These are phyloP conservation scores for Agapostemon virescens DNA, from an alignment of 2,888 invertebrate species.

Conservation along the genomic window DNA sequence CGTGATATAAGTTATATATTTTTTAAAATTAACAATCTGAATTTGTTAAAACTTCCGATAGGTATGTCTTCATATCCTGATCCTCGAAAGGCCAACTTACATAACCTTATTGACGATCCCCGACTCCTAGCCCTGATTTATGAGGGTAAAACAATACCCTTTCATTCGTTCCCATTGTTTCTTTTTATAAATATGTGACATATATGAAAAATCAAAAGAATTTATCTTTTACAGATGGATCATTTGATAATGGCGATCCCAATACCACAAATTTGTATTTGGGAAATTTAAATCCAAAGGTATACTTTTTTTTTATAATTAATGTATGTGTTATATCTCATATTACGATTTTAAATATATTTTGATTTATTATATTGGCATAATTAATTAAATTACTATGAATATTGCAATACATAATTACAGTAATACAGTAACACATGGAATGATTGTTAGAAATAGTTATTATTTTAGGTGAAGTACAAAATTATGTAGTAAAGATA, in stretches of 20 bases:
- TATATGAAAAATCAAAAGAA: constrained; percentile 25
- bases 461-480: no score
- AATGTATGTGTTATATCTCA: neutral
- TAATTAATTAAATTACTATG: no score
- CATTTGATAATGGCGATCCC: constrained; percentile 97
- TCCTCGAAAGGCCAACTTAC: constrained; percentile 70
- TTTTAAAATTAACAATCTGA: constrained; percentile 33
- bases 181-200: constrained; percentile 7
- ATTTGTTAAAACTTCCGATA: constrained; percentile 49
- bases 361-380: no score
- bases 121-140: constrained; percentile 72
- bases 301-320: constrained; percentile 77
- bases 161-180: constrained; percentile 43
- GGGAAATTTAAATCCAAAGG: constrained; percentile 98
- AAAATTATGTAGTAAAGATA: no score
- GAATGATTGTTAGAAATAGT: no score
- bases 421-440: no score
- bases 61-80: constrained; percentile 67
- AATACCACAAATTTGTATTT: constrained; percentile 98
- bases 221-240: constrained; percentile 83
- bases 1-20: neutral
- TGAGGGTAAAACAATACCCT: constrained; percentile 71
- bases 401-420: no score
- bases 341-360: neutral
- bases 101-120: constrained; percentile 73